Evolutionary conservation across 2,797 vertebrate species (phyloP), one percentile per base, ranked within the genome.

Genomic region (Scarus forsteni): DNA sequence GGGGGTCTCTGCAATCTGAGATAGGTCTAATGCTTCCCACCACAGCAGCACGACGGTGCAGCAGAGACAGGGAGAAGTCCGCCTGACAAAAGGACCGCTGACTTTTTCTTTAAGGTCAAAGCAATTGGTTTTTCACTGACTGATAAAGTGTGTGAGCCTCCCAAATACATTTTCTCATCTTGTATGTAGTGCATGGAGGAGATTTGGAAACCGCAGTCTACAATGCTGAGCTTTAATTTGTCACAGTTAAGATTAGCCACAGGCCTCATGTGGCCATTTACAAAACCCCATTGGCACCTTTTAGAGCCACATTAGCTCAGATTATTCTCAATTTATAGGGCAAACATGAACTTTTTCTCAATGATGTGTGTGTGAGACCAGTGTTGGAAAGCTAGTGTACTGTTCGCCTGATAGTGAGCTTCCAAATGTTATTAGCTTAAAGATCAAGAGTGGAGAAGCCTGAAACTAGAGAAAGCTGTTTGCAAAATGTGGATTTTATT

Each of bases 11-110:
- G 91, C 89, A 93, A 93, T 87, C 78, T 66, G 92, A 94, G 92
- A 89, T 77, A 51, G 70, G 84, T 80, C 88, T 94, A 93, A 94
- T 92, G 89, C 90, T 86, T 91, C 85, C 86, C 80, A 89, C 89
- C 77, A 65, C 84, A 75, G 83, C 62, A 19, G 60, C 7, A 59
- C 65, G 79, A 79, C 81, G 68, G 45, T 58, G 63, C 61, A 73
- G 68, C 71, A 46, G 62, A 80, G 72, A 79, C 68, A 27, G 65
- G 77, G 61, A 86, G 65, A 66, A 85, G 84, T 8, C 34, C 15
- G 35, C 77, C 67, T 61, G 50, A 73, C 75, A 84, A 79, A 82
- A 43, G 53, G 70, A 73, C 70, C 60, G 42, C 75, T 70, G 79
- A 79, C 80, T 65, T 78, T 70, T 74, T 10, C 58, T 66, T 85